Base-by-base conservation (phyloP, 1,140 invertebrate genomes). In the Alviniconcha marisindica region DNA sequence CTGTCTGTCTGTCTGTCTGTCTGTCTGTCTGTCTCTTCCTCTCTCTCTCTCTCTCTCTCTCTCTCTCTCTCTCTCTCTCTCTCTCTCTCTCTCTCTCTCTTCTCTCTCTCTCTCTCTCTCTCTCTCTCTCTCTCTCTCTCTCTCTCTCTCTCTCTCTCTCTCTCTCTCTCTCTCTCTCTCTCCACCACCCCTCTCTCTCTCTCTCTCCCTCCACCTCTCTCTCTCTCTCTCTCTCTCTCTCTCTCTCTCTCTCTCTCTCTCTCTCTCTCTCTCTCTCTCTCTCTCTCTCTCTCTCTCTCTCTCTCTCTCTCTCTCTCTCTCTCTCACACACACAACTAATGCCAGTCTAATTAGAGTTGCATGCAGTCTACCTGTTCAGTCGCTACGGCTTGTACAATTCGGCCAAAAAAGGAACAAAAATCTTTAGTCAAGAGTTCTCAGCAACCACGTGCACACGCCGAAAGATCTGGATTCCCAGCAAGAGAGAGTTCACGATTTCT, bases 141-240 rank as follows among this genome's bases (percentile, higher is more conserved):
- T 74, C 38, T 42, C n/a, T 74, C 4, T 63, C 54, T 44, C 1
- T 66, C 77, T 63, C 54, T 83, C 77, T 60, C 69, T 71, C 74
- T 40, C 42, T 54, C 60, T 71, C 38, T 66, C 56, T 56, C 51
- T 48, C 76, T 60, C 48, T 51, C 38, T 63, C 38, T 51, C 48
- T 63, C 60, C n/a, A n/a, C n/a, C n/a, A n/a, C 18, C 56, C 42
- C 1, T 77, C 63, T 63, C 60, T 76, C 63, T 79, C 76, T n/a
- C 48, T 60, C 54, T 54, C 69, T 33, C 24, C 56, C 33, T 79
- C 54, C 44, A 15, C 12, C 48, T 71, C 44, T 69, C 63, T 42
- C 69, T 69, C 63, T 69, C 63, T 69, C 63, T 69, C 33, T 33
- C 63, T 69, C 63, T 33, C 74, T 66, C 77, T 71, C 48, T 66